Evolutionary conservation across 2,113 vertebrate species (phyloP).

Genomic region (Anser cygnoides): DNA sequence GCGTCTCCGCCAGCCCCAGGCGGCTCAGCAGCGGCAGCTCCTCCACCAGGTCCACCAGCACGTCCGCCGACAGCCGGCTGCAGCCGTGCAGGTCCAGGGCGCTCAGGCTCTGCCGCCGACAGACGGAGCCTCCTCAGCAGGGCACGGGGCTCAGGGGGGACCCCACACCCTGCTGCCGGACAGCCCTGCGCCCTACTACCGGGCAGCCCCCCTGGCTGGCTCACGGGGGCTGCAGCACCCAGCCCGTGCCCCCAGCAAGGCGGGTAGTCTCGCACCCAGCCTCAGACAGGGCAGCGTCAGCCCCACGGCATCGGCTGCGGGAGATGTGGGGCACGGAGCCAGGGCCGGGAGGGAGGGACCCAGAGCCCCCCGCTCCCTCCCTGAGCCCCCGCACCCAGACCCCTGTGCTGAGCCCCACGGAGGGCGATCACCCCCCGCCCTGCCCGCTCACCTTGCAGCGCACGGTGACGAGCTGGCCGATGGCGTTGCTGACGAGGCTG

Average conservation of each 20-base stretch:
- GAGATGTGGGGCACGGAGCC: not conserved
- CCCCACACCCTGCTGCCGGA: too few species aligned
- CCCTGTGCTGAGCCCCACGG: not conserved
- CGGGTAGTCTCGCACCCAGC: not conserved
- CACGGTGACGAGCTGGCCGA: constrained; percentile 74
- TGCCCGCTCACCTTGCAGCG: constrained; percentile 80
- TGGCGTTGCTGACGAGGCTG: constrained; percentile 72
- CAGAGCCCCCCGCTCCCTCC: not conserved
- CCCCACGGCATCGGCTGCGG: not conserved
- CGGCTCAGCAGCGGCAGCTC: constrained; percentile 24
- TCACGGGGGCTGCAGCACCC: not conserved
- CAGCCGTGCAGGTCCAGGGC: constrained; percentile 59
- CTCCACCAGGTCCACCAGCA: constrained; percentile 49
- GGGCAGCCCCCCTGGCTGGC: not conserved
- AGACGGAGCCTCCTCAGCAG: fast-evolving
- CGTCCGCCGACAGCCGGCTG: not conserved
- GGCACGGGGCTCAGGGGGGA: fast-evolving
- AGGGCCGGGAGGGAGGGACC: too few species aligned
- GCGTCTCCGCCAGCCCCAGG: constrained; percentile 46
- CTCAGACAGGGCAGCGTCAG: not conserved
- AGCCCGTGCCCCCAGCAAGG: too few species aligned
- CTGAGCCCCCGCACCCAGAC: not conserved
- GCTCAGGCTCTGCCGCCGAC: constrained; percentile 7
- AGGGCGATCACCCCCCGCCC: not conserved
- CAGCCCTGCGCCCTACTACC: too few species aligned